Evolutionary conservation across 2,797 vertebrate genomes (phyloP), one percentile per base, ranked within the genome.

Genomic region (Gorsachius magnificus): DNA sequence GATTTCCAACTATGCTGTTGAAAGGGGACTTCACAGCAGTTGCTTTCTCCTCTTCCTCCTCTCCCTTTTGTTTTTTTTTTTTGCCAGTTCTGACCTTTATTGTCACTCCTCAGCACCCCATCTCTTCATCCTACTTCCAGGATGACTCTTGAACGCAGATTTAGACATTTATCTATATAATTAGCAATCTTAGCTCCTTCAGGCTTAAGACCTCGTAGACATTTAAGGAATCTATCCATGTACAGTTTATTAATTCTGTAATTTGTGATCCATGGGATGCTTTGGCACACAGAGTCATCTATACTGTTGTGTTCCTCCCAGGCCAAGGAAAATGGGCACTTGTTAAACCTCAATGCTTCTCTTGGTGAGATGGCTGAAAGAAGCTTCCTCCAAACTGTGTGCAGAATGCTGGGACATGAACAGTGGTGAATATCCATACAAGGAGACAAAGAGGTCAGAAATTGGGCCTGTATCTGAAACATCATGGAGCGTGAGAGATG

Each of bases 301-400:
- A 13, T 10, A 22, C 14, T 50, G 5, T 3, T 31, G 10, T 18
- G 18, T 4, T 28, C 9, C 26, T 74, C 24, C 58, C 29, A 50
- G 46, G 21, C 1, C 35, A 70, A 66, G 35, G 31, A 89, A 89
- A 90, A 74, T 0, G 1, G 19, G 3, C 1, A 16, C 36, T 60
- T 2, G 0, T 66, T 74, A 60, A 89, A 82, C 18, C 25, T 36
- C 0, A 0, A 10, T 35, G 21, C 6, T 4, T 10, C 14, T 46
- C 57, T 20, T 43, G 19, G 16, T 54, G 29, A 17, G 15, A 18
- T 13, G 35, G n/a, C 43, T 38, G 38, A 60, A 78, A 75, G 17
- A 6, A 78, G 12, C 53, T 83, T 78, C 41, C 45, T 60, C 22
- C 36, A 83, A 65, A 17, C 22, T 64, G 17, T 8, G 28, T 33